phyloP scores from a whole-genome alignment of 2,797 vertebrate species.

The Perodicticus potto region DNA sequence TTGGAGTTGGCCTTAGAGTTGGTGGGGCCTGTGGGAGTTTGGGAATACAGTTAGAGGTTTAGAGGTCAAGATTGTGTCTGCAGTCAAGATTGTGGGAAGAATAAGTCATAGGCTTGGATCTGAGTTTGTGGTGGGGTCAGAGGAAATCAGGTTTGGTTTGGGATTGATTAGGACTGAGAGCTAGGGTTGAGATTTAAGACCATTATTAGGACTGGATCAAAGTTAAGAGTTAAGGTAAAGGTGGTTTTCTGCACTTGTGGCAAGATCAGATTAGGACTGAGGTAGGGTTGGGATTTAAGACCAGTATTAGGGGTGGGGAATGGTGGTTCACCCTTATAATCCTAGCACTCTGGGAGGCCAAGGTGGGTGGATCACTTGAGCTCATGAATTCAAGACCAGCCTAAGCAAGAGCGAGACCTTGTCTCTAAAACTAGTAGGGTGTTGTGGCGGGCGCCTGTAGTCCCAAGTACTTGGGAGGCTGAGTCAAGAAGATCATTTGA shows the following conservation, averaged over 20 bases:
- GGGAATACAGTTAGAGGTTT: neutral
- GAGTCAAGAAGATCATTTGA: no score
- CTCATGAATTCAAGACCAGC: no score
- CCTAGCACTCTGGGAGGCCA: no score
- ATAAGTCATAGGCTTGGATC: neutral
- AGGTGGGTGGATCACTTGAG: no score
- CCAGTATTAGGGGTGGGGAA: neutral
- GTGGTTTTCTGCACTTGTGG: neutral
- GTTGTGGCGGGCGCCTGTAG: no score
- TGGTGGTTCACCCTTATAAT: no score
- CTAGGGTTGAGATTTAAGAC: neutral
- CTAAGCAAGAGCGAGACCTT: no score
- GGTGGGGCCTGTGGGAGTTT: neutral
- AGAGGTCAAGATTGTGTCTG: neutral
- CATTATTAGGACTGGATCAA: neutral
- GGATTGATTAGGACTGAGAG: neutral
- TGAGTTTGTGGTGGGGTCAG: neutral
- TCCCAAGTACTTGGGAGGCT: no score
- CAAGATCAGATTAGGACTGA: neutral
- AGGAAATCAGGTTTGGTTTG: neutral
- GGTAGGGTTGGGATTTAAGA: neutral
- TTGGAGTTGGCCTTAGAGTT: no score
- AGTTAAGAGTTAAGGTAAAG: neutral
- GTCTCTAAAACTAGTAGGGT: no score
- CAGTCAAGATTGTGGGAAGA: neutral